phyloP scores from a whole-genome alignment of 2,797 vertebrate genomes.

The Hylomyscus alleni region DNA sequence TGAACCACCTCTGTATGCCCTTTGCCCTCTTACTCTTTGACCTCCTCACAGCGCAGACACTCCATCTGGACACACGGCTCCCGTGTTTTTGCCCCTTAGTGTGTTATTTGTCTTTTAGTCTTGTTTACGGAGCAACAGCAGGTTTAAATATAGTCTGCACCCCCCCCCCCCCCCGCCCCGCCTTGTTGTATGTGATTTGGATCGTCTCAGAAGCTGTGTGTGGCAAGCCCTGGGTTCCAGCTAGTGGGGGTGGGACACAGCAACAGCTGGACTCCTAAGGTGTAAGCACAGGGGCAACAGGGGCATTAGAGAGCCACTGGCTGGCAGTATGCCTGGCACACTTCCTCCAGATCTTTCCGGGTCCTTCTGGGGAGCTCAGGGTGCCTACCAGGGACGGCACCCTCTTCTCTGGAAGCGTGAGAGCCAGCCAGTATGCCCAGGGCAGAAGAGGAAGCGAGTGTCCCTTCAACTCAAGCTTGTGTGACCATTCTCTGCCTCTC shows the following conservation, averaged over 20 bases:
- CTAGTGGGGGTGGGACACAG: not conserved
- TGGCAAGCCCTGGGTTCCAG: constrained; percentile 58
- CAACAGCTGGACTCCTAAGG: constrained; percentile 1
- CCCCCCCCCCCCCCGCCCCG: constrained; percentile 44
- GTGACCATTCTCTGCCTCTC: not conserved
- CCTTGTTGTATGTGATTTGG: constrained; percentile 71
- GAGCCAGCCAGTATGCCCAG: not conserved
- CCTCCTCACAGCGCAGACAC: not conserved
- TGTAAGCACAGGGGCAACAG: not conserved
- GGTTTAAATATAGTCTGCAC: constrained; percentile 85
- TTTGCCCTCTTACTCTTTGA: constrained; percentile 28
- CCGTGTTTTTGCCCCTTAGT: constrained; percentile 31
- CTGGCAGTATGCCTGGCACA: not conserved
- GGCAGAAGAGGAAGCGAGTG: not conserved
- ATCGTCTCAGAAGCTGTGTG: constrained; percentile 15
- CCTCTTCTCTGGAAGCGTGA: not conserved
- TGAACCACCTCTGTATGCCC: not conserved
- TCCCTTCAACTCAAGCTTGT: not conserved
- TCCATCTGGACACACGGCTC: constrained; percentile 18
- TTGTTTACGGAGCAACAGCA: constrained; percentile 79
- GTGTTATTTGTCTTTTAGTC: constrained; percentile 70
- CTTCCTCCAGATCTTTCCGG: constrained; percentile 1
- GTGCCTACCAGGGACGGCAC: not conserved
- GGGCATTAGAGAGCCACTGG: not conserved
- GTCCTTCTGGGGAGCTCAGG: not conserved